These are phyloP conservation scores for Ochropleura plecta DNA, from an alignment of 2,888 invertebrate genomes.

Conservation along the genomic window DNA sequence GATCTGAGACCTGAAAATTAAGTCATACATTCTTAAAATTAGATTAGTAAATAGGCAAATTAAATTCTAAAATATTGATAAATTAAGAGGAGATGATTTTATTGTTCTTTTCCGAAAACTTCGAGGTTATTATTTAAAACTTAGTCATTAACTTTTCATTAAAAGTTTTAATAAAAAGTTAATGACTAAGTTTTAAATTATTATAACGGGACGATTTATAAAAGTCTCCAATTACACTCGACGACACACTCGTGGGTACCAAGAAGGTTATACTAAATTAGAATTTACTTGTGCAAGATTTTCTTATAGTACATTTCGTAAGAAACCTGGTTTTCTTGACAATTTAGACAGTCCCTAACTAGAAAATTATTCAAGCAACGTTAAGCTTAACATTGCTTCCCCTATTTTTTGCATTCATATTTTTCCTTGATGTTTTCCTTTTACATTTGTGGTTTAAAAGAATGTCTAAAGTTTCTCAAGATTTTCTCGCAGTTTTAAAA, in stretches of 20 bases:
- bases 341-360: background rate
- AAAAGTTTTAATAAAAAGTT: too few relatives aligned
- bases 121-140: background rate
- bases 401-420: background rate
- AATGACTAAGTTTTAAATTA: too few relatives aligned
- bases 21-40: too few relatives aligned
- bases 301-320: background rate
- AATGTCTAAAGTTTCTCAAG: conserved; percentile 19
- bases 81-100: background rate
- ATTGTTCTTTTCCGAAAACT: background rate
- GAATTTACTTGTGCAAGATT: background rate
- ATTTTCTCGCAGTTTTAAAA: conserved; percentile 1
- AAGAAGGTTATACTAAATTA: background rate
- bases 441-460: background rate
- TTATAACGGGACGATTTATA: background rate
- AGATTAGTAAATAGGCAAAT: too few relatives aligned
- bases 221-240: background rate
- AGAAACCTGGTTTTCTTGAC: background rate
- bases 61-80: too few relatives aligned
- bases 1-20: too few relatives aligned
- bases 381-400: conserved; percentile 4
- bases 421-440: conserved; percentile 8
- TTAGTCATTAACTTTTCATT: background rate
- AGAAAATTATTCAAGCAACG: conserved; percentile 23
- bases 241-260: too few relatives aligned